A percentile compares a stretch with the other conserved stretches of the same genome.
phyloP scores from a whole-genome alignment of 1,140 invertebrate genomes.

The Papilio aristodemus region DNA sequence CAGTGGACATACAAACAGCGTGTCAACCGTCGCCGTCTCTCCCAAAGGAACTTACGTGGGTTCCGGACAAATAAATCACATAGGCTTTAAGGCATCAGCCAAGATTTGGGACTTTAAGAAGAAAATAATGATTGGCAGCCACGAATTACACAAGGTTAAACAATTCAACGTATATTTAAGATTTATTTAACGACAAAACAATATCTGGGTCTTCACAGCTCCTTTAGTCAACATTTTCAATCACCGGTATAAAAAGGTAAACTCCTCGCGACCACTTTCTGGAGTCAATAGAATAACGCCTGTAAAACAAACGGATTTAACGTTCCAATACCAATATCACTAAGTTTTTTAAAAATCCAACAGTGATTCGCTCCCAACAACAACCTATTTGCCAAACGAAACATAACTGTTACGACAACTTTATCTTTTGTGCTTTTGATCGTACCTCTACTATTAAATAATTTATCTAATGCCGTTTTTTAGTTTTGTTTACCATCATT shows the following conservation, averaged over 20 bases:
- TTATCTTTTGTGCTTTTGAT: too few species aligned
- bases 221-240: too few species aligned
- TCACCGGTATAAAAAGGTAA: too few species aligned
- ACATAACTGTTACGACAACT: too few species aligned
- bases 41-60: slow-evolving; percentile 89
- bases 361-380: background rate
- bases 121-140: slow-evolving; percentile 82
- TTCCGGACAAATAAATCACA: slow-evolving; percentile 93
- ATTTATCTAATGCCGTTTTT: too few species aligned
- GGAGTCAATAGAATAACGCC: too few species aligned
- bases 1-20: slow-evolving; percentile 90
- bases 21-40: slow-evolving; percentile 91
- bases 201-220: background rate
- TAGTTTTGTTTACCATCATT: too few species aligned
- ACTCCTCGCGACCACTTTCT: too few species aligned
- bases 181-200: background rate
- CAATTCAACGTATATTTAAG: background rate
- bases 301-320: too few species aligned
- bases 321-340: too few species aligned
- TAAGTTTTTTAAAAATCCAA: background rate
- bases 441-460: too few species aligned
- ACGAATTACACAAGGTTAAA: slow-evolving; percentile 90
- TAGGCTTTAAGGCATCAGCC: slow-evolving; percentile 93
- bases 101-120: slow-evolving; percentile 93
- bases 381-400: too few species aligned